Conservation (phyloP, 2,113 vertebrate species). For the Perccottus glenii region DNA sequence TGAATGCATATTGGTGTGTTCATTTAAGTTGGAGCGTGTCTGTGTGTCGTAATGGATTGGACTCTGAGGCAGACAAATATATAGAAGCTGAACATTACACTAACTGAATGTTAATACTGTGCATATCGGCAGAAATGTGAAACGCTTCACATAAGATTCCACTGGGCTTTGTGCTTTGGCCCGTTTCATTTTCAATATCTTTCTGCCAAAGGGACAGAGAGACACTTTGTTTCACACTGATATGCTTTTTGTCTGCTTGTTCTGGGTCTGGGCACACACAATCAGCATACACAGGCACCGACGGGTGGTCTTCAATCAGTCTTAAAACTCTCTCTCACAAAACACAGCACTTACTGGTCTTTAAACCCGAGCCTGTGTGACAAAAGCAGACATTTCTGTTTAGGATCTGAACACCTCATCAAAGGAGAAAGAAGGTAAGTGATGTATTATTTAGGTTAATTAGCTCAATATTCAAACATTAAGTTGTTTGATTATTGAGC, state of each 20-base stretch:
- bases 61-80: constrained; percentile 52
- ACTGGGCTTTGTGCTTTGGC: constrained; percentile 54
- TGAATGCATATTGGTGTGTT: constrained; percentile 21
- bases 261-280: constrained; percentile 44
- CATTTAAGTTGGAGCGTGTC: constrained; percentile 30
- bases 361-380: not conserved
- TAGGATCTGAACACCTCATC: not conserved
- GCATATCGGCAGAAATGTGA: constrained; percentile 69
- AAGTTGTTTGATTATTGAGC: too few species aligned
- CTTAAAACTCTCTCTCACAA: constrained; percentile 15
- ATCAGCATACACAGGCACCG: constrained; percentile 34
- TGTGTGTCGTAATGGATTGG: constrained; percentile 40
- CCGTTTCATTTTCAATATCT: constrained; percentile 73
- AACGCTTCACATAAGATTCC: constrained; percentile 60
- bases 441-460: too few species aligned
- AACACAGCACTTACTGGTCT: not conserved
- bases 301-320: constrained; percentile 30
- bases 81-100: constrained; percentile 50
- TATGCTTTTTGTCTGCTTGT: constrained; percentile 61
- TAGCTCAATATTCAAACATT: too few species aligned
- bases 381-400: not conserved
- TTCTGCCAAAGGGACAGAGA: constrained; percentile 52
- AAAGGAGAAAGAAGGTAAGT: too few species aligned
- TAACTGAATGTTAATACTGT: constrained; percentile 67
- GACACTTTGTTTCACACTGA: constrained; percentile 74